Percentiles rank a stretch among this genome's conserved stretches.
These are phyloP conservation scores for Dolichoris vasculosae DNA, from an alignment of 1,140 invertebrate genomes.

Conservation along the genomic window DNA sequence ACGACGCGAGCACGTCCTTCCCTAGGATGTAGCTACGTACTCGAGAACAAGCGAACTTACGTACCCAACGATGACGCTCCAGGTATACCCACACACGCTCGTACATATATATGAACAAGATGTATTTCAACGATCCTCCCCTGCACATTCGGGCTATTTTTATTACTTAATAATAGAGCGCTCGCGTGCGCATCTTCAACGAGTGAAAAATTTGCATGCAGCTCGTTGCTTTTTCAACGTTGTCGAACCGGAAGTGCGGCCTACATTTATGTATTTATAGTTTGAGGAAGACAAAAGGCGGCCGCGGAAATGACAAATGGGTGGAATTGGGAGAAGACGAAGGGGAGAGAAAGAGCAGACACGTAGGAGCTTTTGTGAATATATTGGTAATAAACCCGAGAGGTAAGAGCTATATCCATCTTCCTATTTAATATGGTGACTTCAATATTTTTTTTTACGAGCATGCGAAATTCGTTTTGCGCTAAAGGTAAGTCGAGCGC, in stretches of 20 bases:
- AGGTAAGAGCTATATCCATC: conserved; percentile 17
- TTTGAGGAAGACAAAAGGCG: too few species aligned
- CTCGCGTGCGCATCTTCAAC: not conserved
- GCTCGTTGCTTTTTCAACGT: not conserved
- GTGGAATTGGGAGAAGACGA: not conserved
- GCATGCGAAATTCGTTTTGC: conserved; percentile 39
- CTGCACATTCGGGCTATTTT: conserved; percentile 59
- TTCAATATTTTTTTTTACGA: conserved; percentile 49
- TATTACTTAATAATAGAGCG: conserved; percentile 59
- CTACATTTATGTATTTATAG: conserved; percentile 11
- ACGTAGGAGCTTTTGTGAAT: conserved; percentile 25
- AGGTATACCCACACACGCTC: not conserved
- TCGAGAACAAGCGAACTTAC: not conserved
- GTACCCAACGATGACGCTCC: not conserved
- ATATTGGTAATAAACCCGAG: conserved; percentile 44
- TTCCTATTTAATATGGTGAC: conserved; percentile 46
- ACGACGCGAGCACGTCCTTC: conserved; percentile 5
- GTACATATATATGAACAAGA: not conserved
- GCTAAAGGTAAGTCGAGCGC: conserved; percentile 12
- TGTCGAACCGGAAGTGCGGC: conserved; percentile 37
- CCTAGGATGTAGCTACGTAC: not conserved
- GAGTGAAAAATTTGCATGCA: conserved; percentile 10
- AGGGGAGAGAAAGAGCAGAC: not conserved
- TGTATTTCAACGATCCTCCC: conserved; percentile 60
- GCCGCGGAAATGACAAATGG: not conserved